phyloP scores from a whole-genome alignment of 2,888 invertebrate genomes.

The Augiades crinisus region DNA sequence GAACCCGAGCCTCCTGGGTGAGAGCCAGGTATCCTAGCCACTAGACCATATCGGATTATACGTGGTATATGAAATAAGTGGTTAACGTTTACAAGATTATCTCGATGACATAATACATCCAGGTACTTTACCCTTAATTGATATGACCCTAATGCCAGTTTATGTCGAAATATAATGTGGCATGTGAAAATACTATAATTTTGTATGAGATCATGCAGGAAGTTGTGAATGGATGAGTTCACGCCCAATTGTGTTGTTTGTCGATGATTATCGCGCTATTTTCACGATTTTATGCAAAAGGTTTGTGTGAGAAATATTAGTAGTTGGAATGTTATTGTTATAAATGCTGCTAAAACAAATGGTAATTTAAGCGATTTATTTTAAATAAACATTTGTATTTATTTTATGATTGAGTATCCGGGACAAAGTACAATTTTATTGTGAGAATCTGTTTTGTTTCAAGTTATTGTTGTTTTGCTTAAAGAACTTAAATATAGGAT shows the following conservation, averaged over 20 bases:
- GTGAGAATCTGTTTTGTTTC: too few relatives aligned
- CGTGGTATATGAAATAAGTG: not conserved
- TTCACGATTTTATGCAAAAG: not conserved
- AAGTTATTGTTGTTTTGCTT: too few relatives aligned
- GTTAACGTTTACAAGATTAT: slow-evolving; percentile 1
- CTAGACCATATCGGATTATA: slow-evolving; percentile 77
- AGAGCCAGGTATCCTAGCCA: slow-evolving; percentile 87
- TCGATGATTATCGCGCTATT: not conserved
- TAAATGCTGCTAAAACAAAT: too few relatives aligned
- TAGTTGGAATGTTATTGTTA: too few relatives aligned
- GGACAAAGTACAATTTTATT: too few relatives aligned
- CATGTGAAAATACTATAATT: slow-evolving; percentile 49
- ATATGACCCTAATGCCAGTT: slow-evolving; percentile 43
- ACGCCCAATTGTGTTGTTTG: slow-evolving; percentile 3
- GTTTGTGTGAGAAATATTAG: too few relatives aligned
- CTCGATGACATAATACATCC: slow-evolving; percentile 28
- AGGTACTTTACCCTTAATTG: slow-evolving; percentile 37
- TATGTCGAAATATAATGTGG: slow-evolving; percentile 34
- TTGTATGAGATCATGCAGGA: slow-evolving; percentile 61
- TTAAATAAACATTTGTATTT: too few relatives aligned
- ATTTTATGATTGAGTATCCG: too few relatives aligned
- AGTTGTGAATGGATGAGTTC: slow-evolving; percentile 27
- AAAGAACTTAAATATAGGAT: too few relatives aligned
- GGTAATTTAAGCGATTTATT: too few relatives aligned
- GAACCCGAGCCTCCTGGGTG: slow-evolving; percentile 87